Conservation (phyloP, 1,140 invertebrate species). For the Lasioglossum albipes region DNA sequence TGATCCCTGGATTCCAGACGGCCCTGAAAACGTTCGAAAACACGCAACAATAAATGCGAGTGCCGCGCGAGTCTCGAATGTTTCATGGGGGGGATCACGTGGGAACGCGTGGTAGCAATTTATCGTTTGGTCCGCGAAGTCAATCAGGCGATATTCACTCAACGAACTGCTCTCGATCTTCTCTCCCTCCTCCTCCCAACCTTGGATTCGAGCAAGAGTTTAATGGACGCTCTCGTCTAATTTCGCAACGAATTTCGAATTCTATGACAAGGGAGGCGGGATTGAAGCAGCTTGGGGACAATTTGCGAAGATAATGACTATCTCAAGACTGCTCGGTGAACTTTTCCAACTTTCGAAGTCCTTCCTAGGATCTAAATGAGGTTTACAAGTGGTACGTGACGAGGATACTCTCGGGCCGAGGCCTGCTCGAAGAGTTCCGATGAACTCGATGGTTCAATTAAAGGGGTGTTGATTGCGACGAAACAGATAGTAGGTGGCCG, state of each 20-base stretch:
- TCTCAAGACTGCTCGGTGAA: conserved; percentile 25
- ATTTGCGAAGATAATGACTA: conserved; percentile 42
- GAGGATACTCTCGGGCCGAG: conserved; percentile 13
- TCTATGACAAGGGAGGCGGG: neutral
- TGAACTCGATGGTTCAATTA: conserved; percentile 27
- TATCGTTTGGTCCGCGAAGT: neutral
- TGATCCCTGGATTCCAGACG: neutral
- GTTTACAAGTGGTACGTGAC: conserved; percentile 50
- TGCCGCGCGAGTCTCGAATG: neutral
- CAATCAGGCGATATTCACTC: neutral
- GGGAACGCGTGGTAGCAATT: neutral
- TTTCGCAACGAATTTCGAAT: conserved; percentile 16
- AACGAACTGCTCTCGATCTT: neutral
- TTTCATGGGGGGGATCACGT: neutral
- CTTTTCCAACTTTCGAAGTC: conserved; percentile 36
- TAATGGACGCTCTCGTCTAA: conserved; percentile 18
- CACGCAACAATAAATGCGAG: neutral
- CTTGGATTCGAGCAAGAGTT: neutral
- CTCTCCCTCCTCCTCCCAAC: no score
- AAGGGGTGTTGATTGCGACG: conserved; percentile 2
- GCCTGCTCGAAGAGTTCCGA: neutral
- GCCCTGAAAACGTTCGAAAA: neutral
- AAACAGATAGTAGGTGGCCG: neutral
- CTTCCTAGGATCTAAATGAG: conserved; percentile 32
- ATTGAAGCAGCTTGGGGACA: conserved; percentile 23